Evolutionary conservation across 2,888 invertebrate species (phyloP), one percentile per base, ranked within the genome.

Genomic region (Hydrotaea cyrtoneurina): DNA sequence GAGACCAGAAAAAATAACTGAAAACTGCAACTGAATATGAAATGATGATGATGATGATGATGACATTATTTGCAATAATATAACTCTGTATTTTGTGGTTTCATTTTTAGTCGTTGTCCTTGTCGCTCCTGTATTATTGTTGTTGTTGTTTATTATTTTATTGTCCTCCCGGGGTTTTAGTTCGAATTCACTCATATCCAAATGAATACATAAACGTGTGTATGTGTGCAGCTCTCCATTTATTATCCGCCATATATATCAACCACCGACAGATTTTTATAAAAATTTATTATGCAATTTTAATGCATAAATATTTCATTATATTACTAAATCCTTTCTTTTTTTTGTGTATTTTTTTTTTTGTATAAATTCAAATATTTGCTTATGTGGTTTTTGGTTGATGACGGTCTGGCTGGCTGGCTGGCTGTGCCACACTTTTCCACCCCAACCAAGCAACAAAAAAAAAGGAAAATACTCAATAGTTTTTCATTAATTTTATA

Each of bases 251-350:
- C 26, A 31, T 31, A 77, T 78, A 81, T 76, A 73, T 76, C 36
- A 64, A 69, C n/a, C 62, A 62, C 62, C 62, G 17, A 72, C 31
- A 43, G 17, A 21, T 71, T 26, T 17, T 73, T 64, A 31, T 62
- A 74, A 36, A 43, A 62, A 79, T 74, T 82, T 79, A 79, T 76
- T 84, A 76, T 81, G 59, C 81, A 78, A 76, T 84, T 81, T 81
- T 73, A 21, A 62, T 53, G 73, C 79, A 85, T 79, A 79, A 82
- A 85, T 77, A 69, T 66, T 77, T 82, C 26, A 73, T 78, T 84
- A 72, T 50, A 76, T 76, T 73, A 50, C 23, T 78, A 66, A 43
- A 13, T 13, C 31, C 31, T 66, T 19, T 43, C n/a, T 21, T 46
- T 26, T 64, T 53, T 78, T 43, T 66, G 36, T 23, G 10, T 5